Evolutionary conservation across 2,888 invertebrate species (phyloP), one percentile per base, ranked within the genome.

Genomic region (Griposia aprilina): DNA sequence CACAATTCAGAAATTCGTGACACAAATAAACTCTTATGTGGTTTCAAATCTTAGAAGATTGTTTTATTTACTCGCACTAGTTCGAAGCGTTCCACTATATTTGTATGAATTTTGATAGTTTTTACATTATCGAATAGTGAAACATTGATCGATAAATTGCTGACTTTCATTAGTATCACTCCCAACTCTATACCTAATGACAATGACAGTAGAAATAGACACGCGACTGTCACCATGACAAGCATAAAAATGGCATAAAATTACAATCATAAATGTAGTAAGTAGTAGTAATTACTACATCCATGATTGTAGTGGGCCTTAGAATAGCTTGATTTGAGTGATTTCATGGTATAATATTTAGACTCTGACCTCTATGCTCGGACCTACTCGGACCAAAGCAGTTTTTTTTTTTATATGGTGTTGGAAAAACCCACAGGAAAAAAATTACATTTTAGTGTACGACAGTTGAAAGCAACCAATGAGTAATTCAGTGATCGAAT

Each of bases 381-480:
- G n/a, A n/a, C n/a, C n/a, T n/a, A n/a, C n/a, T n/a, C n/a, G n/a
- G n/a, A n/a, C n/a, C n/a, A n/a, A n/a, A n/a, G n/a, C n/a, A n/a
- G n/a, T n/a, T n/a, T n/a, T n/a, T n/a, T 36, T 36, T 36, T 36
- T 36, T 36, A 11, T 23, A 52, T 36, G 36, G 10, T n/a, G n/a
- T n/a, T 10, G 13, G 1, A 36, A 36, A 57, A 55, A 23, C 68
- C 11, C 52, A 52, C 1, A 45, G 45, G 26, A 13, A 50, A 50
- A 67, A 17, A 23, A 30, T 20, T 0, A 50, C 50, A 41, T 41
- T 5, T 41, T 41, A 41, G 2, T 11, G 2, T 11, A 13, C 48
- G 30, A 36, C 36, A 66, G 48, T 30, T 65, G 62, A 62, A 71
- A 71, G 23, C 48, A 71, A 15, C n/a, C 65, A 65, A 10, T 65